Base-by-base conservation (phyloP, 2,888 invertebrate species). In the Coleophora deauratella region DNA sequence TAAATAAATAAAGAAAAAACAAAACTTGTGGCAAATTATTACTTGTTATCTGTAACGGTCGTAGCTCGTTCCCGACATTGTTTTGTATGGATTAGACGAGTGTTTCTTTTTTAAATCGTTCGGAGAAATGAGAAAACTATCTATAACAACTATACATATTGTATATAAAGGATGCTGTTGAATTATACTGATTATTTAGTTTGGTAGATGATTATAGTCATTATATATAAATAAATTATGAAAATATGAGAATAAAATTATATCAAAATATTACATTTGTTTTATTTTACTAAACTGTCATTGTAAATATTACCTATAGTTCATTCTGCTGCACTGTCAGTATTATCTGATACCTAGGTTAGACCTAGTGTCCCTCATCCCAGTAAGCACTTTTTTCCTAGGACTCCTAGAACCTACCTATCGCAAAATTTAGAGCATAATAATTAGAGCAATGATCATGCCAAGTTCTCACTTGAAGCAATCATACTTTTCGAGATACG, bases 111-210 rank as follows among this genome's bases (percentile, higher is more conserved):
- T 65, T 66, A 64, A 64, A 45, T 62, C 58, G 68, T 65, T 71
- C 62, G 57, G 53, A 21, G 21, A 61, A 60, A 61, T 59, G 67
- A 65, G 57, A 58, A 60, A 57, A 56, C 61, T 60, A 64, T 62
- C 55, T 63, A 60, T 70, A 66, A 72, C 21, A n/a, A 4, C 62
- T 82, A 81, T 84, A 82, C 73, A 82, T 79, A 79, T 74, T 85
- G 84, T 85, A 84, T 78, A 84, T 81, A 85, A 74, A 62, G 71
- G 72, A 82, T 72, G 80, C 85, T 84, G 85, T 85, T 85, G 75
- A 79, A 80, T 72, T 80, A 76, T 82, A 84, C 75, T 59, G 61
- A 65, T 65, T 81, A 81, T 84, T 84, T 85, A 84, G 85, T 84
- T 81, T 82, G 59, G 82, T 85, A 84, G 85, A 80, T 72, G 75